Conservation (phyloP, 2,113 vertebrate genomes). For the Xyrauchen texanus region DNA sequence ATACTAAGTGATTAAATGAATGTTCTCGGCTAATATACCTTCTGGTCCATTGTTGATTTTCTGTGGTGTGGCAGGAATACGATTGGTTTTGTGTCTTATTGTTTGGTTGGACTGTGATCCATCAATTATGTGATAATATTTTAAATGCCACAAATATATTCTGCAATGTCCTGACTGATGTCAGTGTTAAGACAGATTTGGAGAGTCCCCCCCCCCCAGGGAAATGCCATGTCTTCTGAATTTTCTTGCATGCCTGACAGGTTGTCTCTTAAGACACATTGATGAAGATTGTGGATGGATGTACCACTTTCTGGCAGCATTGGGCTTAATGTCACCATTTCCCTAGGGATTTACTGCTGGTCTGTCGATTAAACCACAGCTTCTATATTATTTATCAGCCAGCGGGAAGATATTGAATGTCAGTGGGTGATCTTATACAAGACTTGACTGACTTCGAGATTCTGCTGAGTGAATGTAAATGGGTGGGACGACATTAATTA, state of each 20-base stretch:
- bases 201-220: neutral
- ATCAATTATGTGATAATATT: constrained; percentile 15
- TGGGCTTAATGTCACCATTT: no score
- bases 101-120: neutral
- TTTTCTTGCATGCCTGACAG: neutral
- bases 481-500: no score
- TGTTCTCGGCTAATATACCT: no score
- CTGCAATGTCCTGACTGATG: neutral
- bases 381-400: constrained; percentile 23
- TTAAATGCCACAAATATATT: constrained; percentile 15
- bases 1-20: no score
- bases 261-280: neutral
- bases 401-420: constrained; percentile 1
- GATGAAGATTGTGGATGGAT: constrained; percentile 2
- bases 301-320: neutral
- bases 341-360: neutral
- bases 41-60: neutral
- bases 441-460: no score
- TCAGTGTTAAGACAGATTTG: neutral
- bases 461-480: no score
- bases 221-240: no score
- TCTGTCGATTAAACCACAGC: constrained; percentile 20
- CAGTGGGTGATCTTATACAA: neutral
- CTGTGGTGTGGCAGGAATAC: neutral
- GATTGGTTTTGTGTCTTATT: neutral